Conservation (phyloP, 2,888 invertebrate genomes). For the Drosophila picticornis region DNA sequence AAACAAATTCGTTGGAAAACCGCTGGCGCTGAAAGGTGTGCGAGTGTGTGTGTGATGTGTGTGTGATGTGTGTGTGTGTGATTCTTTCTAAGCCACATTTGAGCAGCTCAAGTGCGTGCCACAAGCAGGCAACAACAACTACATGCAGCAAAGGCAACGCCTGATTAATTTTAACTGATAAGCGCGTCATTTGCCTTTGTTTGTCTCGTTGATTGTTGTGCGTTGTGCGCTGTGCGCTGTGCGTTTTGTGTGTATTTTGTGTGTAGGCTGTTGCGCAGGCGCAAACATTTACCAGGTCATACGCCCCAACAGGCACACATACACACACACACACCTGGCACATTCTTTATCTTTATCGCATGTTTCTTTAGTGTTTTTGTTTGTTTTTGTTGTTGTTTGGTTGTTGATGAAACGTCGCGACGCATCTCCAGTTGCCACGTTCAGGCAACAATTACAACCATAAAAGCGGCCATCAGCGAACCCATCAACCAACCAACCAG, state of each 20-base stretch:
- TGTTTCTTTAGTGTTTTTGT: constrained; percentile 51
- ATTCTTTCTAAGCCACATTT: constrained; percentile 30
- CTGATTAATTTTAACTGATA: constrained; percentile 80
- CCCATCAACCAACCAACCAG: constrained; percentile 42
- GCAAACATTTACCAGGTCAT: constrained; percentile 79
- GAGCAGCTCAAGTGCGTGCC: constrained; percentile 74
- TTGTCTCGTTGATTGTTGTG: constrained; percentile 60
- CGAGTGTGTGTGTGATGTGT: neutral
- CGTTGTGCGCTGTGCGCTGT: constrained; percentile 3
- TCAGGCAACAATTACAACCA: constrained; percentile 61
- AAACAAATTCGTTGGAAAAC: constrained; percentile 72
- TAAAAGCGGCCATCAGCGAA: constrained; percentile 54
- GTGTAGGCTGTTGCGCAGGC: constrained; percentile 80
- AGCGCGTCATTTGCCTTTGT: constrained; percentile 78
- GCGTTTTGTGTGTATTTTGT: constrained; percentile 27
- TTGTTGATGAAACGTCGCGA: constrained; percentile 59
- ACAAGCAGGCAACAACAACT: constrained; percentile 34
- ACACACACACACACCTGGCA: constrained; percentile 40
- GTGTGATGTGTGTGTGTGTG: constrained; percentile 20
- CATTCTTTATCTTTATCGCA: constrained; percentile 76
- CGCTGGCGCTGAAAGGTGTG: constrained; percentile 69
- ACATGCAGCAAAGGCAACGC: constrained; percentile 65
- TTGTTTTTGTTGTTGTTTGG: constrained; percentile 30
- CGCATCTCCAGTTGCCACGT: constrained; percentile 43
- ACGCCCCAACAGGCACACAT: constrained; percentile 55